Conservation (phyloP, 2,888 invertebrate genomes). For the Xestia sexstrigata region DNA sequence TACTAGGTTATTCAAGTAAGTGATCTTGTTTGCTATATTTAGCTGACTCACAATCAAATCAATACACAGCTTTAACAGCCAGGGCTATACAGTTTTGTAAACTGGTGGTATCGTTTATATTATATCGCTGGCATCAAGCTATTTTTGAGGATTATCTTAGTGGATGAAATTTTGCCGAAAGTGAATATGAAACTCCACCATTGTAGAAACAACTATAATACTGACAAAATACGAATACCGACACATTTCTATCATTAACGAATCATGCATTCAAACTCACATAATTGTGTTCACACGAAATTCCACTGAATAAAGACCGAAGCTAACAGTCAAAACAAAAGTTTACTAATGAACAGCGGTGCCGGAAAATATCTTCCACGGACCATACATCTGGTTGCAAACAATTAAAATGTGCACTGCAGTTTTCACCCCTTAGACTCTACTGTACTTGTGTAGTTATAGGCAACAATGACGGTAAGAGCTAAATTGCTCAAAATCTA, state of each 20-base stretch:
- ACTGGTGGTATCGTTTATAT: not conserved
- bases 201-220: not conserved
- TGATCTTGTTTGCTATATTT: slow-evolving; percentile 15
- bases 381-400: not conserved
- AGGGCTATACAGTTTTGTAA: not conserved
- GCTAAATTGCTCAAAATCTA: not conserved
- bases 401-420: not conserved
- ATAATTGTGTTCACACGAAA: not conserved
- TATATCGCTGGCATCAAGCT: not conserved
- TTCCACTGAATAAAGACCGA: too few relatives aligned
- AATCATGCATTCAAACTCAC: not conserved
- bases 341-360: not conserved
- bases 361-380: not conserved
- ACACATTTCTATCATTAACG: not conserved
- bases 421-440: not conserved
- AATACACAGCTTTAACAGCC: not conserved
- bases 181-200: not conserved
- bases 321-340: not conserved
- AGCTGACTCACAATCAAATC: not conserved
- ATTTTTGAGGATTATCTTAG: not conserved
- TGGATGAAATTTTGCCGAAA: not conserved
- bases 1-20: slow-evolving; percentile 94
- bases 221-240: not conserved
- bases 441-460: not conserved
- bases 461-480: not conserved